Conservation (phyloP, 2,888 invertebrate genomes). For the Rhopalosiphum nymphaeae region DNA sequence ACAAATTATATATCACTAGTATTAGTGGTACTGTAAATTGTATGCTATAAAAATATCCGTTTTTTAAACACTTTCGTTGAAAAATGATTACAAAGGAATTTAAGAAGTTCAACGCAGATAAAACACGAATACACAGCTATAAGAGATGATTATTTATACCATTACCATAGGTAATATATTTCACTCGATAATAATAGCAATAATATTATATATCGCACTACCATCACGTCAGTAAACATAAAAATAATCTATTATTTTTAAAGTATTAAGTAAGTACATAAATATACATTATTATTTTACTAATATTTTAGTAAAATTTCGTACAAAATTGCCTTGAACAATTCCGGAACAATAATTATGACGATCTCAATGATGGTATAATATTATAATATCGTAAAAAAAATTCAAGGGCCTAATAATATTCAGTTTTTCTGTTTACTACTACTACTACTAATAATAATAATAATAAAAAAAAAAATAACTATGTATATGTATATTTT, state of each 20-base stretch:
- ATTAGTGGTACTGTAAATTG: background rate
- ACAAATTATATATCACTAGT: background rate
- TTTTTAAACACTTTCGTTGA: background rate
- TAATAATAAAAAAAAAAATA: background rate
- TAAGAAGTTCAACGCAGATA: background rate
- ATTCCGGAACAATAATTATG: conserved; percentile 2
- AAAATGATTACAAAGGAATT: background rate
- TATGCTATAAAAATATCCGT: background rate
- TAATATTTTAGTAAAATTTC: background rate
- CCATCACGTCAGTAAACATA: background rate
- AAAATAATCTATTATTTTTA: background rate
- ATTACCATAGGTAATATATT: background rate
- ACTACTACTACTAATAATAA: background rate
- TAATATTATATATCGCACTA: background rate
- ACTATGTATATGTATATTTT: background rate
- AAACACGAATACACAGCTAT: background rate
- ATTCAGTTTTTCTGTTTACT: background rate
- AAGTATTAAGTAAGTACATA: background rate
- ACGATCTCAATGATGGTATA: background rate
- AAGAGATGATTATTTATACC: background rate
- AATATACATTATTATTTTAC: background rate
- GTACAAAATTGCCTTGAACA: conserved; percentile 11
- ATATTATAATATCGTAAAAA: background rate
- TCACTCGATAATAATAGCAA: background rate
- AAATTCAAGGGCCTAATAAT: background rate